Percentiles rank a stretch among this genome's conserved stretches.
These are phyloP conservation scores for Serinus canaria DNA, from an alignment of 2,113 vertebrate genomes.

Conservation along the genomic window DNA sequence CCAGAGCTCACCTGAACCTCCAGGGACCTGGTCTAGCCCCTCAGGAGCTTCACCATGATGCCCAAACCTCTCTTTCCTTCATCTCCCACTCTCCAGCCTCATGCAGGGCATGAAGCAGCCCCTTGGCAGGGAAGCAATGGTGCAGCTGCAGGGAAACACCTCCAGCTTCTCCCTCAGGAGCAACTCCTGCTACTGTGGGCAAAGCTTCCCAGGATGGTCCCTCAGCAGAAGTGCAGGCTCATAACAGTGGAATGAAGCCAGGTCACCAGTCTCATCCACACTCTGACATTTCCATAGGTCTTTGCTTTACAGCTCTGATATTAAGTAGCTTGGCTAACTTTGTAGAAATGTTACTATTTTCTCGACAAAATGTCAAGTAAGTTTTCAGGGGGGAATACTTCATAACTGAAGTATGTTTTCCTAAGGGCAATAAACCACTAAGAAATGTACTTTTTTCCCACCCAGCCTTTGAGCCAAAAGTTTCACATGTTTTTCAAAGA, in stretches of 20 bases:
- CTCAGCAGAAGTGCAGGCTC: neutral
- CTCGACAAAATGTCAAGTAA: conserved; percentile 67
- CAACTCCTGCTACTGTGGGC: neutral
- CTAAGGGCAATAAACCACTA: conserved; percentile 66
- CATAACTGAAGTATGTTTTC: conserved; percentile 69
- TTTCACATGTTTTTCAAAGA: conserved; percentile 62
- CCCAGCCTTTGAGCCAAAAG: conserved; percentile 57
- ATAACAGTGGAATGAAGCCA: neutral
- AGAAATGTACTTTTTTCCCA: conserved; percentile 46
- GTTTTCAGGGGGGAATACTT: conserved; percentile 70
- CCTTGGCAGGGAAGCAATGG: neutral
- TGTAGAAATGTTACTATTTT: conserved; percentile 69
- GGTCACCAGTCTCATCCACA: neutral
- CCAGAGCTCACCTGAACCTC: neutral
- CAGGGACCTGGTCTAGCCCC: neutral
- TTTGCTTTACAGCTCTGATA: conserved; percentile 43
- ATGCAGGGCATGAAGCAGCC: neutral
- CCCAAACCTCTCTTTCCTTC: neutral
- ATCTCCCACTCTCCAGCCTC: neutral
- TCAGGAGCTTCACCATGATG: neutral
- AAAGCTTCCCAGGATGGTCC: neutral
- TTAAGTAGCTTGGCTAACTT: conserved; percentile 53
- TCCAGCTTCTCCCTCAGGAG: neutral
- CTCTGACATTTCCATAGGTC: conserved; percentile 47
- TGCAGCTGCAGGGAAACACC: neutral